Evolutionary conservation across 2,797 vertebrate genomes (phyloP), one percentile per base, ranked within the genome.

Genomic region (Pipistrellus pipistrellus): DNA sequence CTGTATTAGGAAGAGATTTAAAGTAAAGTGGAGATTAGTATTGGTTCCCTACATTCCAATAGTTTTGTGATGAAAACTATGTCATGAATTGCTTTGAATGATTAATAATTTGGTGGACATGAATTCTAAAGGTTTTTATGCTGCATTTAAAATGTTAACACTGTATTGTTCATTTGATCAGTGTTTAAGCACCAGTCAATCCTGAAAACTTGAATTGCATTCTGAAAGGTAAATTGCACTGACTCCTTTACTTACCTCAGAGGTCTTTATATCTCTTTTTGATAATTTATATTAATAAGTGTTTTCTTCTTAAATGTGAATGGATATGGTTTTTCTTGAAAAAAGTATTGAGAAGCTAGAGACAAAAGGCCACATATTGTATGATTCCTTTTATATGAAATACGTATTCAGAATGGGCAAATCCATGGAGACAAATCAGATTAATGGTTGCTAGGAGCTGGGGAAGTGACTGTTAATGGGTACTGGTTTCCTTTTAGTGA

Each of bases 201-300:
- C 94, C 59, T 97, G 44, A 35, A 93, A 91, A 85, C 78, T 81
- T 97, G 83, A 96, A 96, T 71, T 91, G 72, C 57, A n/a, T 81
- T 89, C 20, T 92, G 83, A 88, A 92, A 90, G 85, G n/a, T 93
- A 95, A 95, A 64, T 96, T 96, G 73, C 30, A 89, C 84, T 89
- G 93, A 72, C 64, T 95, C 69, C 82, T 69, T 94, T 32, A 30
- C 14, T 86, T 66, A 76, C 85, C 64, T 64, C 57, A 84, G 69
- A 51, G 82, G 76, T 93, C 32, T 23, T 46, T 71, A 13, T 38
- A 35, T 82, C 80, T 95, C 62, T 96, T 95, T 91, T 35, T 59
- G 25, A 88, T 80, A 38, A 84, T 72, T 90, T 92, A 62, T 21
- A 85, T 59, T 87, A 62, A 30, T 87, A 62, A 30, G 55, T 17